Conservation (phyloP, 2,888 invertebrate genomes). For the Drosophila parthenogenetica region DNA sequence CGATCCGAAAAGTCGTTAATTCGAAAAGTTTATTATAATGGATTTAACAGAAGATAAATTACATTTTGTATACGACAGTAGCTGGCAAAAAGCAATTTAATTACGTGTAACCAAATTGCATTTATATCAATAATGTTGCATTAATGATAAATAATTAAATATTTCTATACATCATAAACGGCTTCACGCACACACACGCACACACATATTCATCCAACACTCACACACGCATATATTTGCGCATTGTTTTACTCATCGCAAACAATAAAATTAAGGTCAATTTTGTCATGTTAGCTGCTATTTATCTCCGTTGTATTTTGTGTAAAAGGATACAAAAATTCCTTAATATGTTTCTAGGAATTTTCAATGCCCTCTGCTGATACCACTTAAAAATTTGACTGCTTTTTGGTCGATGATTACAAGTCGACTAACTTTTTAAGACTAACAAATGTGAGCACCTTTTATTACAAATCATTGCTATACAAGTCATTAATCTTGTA, state of each 20-base stretch:
- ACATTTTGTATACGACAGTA: constrained; percentile 38
- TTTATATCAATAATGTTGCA: constrained; percentile 69
- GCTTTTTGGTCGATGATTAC: too few relatives aligned
- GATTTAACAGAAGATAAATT: constrained; percentile 48
- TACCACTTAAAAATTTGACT: too few relatives aligned
- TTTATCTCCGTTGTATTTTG: constrained; percentile 9
- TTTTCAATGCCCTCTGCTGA: too few relatives aligned
- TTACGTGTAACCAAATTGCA: constrained; percentile 59
- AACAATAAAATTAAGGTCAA: constrained; percentile 60
- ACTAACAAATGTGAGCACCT: too few relatives aligned
- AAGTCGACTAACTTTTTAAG: too few relatives aligned
- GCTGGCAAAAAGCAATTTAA: constrained; percentile 63
- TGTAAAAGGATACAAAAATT: too few relatives aligned
- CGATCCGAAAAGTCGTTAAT: constrained; percentile 6
- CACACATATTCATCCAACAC: constrained; percentile 5
- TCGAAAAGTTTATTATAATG: constrained; percentile 39
- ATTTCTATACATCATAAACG: constrained; percentile 48
- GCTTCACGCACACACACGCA: constrained; percentile 16
- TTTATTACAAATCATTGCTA: too few relatives aligned
- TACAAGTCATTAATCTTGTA: too few relatives aligned
- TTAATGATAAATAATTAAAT: constrained; percentile 74
- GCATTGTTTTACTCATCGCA: constrained; percentile 47
- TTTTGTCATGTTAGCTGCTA: constrained; percentile 30
- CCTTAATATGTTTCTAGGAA: too few relatives aligned
- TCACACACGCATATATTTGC: constrained; percentile 7